A percentile compares a stretch with the other conserved stretches of the same genome.
Evolutionary conservation across 2,113 vertebrate species (phyloP).

Genomic region (Rhizomys pruinosus): DNA sequence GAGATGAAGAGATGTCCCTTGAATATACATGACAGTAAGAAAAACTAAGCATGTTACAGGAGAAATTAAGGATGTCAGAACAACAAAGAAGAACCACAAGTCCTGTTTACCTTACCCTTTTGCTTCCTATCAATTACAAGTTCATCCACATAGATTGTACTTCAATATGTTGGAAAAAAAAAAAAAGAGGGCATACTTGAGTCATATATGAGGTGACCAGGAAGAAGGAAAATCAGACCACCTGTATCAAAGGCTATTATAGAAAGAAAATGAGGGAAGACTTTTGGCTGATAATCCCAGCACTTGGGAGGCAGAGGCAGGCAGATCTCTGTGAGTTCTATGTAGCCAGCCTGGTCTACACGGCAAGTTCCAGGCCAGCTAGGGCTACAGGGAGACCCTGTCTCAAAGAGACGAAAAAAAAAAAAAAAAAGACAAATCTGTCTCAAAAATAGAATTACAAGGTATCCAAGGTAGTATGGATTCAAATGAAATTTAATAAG

Average conservation of each 20-base stretch:
- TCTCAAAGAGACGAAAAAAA: too few relatives aligned
- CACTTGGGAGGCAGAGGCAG: too few relatives aligned
- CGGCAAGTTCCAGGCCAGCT: too few relatives aligned
- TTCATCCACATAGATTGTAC: background rate
- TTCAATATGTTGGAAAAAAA: background rate
- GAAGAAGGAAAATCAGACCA: background rate
- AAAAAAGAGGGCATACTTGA: background rate
- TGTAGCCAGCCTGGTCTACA: too few relatives aligned
- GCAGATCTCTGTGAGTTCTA: too few relatives aligned
- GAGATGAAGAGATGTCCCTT: background rate
- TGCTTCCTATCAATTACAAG: background rate
- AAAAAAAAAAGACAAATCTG: background rate
- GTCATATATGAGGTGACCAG: background rate
- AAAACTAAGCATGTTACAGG: background rate
- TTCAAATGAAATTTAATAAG: background rate
- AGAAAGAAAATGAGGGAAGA: background rate
- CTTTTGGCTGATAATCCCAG: background rate
- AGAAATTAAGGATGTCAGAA: background rate
- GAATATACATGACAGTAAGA: background rate
- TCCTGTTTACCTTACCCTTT: background rate
- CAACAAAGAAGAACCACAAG: background rate
- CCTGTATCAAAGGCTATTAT: background rate
- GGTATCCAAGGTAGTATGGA: background rate
- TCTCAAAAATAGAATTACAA: slow-evolving; percentile 2
- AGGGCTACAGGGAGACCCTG: too few relatives aligned